Conservation (phyloP, 2,888 invertebrate genomes). For the Cosmia trapezina region DNA sequence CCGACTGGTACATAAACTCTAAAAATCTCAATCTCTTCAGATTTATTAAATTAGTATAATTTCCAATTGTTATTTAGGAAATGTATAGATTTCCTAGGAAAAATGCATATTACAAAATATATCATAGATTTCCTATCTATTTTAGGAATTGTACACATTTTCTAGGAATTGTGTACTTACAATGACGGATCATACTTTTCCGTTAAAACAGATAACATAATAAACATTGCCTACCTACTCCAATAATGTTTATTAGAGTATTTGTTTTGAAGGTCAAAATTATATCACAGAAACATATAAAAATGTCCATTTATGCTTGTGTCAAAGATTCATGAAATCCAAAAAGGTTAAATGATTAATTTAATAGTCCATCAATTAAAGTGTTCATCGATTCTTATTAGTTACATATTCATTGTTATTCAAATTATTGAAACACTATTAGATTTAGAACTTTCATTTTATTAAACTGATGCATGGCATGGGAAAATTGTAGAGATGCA, state of each 20-base stretch:
- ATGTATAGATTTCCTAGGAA: no score
- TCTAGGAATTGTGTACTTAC: no score
- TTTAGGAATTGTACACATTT: no score
- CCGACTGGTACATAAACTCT: no score
- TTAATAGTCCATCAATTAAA: slow-evolving; percentile 76
- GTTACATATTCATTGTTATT: slow-evolving; percentile 83
- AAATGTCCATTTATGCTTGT: slow-evolving; percentile 14
- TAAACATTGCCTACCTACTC: no score
- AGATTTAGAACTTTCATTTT: slow-evolving; percentile 79
- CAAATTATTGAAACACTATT: slow-evolving; percentile 74
- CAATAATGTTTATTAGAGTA: neutral
- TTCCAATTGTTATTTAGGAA: no score
- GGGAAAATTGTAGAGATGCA: slow-evolving; percentile 53
- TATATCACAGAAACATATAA: neutral
- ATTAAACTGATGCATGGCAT: slow-evolving; percentile 59
- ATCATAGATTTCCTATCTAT: no score
- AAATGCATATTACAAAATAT: no score
- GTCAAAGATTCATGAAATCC: slow-evolving; percentile 74
- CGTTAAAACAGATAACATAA: no score
- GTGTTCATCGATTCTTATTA: slow-evolving; percentile 73
- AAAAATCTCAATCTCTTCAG: no score
- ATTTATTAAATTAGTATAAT: no score
- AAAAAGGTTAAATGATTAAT: slow-evolving; percentile 75
- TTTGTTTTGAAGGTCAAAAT: slow-evolving; percentile 10
- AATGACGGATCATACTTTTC: neutral